A percentile compares a stretch with the other conserved stretches of the same genome.
Evolutionary conservation across 2,888 invertebrate species (phyloP).

Genomic region (Oligia latruncula): DNA sequence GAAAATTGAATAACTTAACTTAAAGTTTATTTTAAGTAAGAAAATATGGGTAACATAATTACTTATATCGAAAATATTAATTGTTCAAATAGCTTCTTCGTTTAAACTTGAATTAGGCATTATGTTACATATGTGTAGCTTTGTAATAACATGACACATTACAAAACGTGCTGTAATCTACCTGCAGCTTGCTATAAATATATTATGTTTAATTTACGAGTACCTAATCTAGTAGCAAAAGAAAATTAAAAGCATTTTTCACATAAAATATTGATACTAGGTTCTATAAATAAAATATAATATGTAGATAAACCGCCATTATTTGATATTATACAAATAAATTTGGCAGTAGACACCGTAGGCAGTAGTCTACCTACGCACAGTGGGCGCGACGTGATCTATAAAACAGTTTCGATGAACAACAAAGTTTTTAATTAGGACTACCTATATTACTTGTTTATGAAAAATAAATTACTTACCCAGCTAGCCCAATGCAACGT

Average conservation of each 20-base stretch:
- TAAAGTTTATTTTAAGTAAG: not conserved
- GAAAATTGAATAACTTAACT: not conserved
- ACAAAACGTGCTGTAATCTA: not conserved
- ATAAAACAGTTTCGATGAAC: slow-evolving; percentile 71
- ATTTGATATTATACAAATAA: slow-evolving; percentile 53
- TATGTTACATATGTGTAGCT: not conserved
- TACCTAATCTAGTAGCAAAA: not conserved
- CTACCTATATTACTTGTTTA: not conserved
- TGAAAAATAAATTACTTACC: slow-evolving; percentile 2
- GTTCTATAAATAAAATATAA: not conserved
- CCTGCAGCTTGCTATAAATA: not conserved
- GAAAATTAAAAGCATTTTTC: not conserved
- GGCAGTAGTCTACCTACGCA: slow-evolving; percentile 67
- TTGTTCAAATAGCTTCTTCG: too few relatives aligned
- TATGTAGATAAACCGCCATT: slow-evolving; percentile 25
- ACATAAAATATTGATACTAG: not conserved
- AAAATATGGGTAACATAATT: not conserved
- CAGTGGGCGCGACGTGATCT: slow-evolving; percentile 70
- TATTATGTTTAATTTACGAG: not conserved
- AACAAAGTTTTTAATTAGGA: slow-evolving; percentile 64
- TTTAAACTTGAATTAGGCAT: not conserved
- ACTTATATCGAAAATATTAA: not conserved
- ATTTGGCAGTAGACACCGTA: slow-evolving; percentile 68
- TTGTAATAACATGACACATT: not conserved
- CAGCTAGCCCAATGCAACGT: not conserved